Percentiles rank a stretch among this genome's conserved stretches.
phyloP scores from a whole-genome alignment of 2,888 invertebrate genomes.

The Aproaerema taeniolella region DNA sequence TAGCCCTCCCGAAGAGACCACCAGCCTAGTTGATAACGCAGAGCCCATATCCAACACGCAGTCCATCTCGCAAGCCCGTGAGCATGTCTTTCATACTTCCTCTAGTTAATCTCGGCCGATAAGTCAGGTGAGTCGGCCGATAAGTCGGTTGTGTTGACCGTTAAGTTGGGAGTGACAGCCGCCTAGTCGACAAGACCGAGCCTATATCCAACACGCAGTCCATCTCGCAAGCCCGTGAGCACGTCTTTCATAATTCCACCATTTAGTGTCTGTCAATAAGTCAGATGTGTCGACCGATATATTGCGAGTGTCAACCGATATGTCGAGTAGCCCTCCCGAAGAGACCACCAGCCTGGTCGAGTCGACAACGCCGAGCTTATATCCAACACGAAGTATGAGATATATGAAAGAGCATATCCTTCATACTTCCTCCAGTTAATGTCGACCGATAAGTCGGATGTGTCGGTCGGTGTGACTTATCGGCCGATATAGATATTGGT shows the following conservation, averaged over 20 bases:
- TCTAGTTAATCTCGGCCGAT: no score
- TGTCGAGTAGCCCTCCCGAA: no score
- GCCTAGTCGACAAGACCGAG: conserved; percentile 59
- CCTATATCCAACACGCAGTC: conserved; percentile 49
- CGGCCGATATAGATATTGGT: no score
- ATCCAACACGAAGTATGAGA: conserved; percentile 45
- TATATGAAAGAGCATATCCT: conserved; percentile 42
- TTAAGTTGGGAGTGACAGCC: conserved; percentile 61
- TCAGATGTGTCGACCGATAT: no score
- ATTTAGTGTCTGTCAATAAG: no score
- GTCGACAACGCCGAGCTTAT: conserved; percentile 57
- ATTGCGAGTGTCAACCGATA: conserved; percentile 47
- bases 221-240: conserved; percentile 40
- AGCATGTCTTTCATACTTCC: no score
- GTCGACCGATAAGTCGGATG: no score
- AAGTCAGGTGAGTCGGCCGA: no score
- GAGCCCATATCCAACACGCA: conserved; percentile 51
- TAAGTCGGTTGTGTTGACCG: conserved; percentile 40
- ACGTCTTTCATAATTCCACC: no score
- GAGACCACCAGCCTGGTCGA: conserved; percentile 55
- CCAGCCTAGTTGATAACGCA: conserved; percentile 58
- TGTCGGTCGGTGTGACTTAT: no score
- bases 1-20: conserved; percentile 50
- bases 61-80: conserved; percentile 42
- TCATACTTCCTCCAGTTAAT: no score